Base-by-base conservation (phyloP, 2,888 invertebrate genomes). In the Emmelina monodactyla region DNA sequence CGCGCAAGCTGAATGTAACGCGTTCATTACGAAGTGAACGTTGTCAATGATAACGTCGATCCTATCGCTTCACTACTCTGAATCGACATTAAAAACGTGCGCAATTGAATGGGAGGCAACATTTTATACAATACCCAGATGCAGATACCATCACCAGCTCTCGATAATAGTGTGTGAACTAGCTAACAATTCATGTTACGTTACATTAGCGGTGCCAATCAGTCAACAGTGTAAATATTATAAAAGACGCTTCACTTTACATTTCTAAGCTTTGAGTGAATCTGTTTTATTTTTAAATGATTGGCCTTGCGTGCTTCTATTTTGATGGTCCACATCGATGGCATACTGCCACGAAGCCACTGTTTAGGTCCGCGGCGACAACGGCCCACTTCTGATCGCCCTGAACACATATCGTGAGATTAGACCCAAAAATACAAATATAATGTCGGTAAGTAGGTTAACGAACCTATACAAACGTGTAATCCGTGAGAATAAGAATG, bases 401-500 rank as follows among this genome's bases (percentile, higher is more conserved):
- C 35, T 15, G 11, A 13, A 11, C 25, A 25, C 25, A 7, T 25
- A 7, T 51, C 52, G 50, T 54, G 53, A 56, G 54, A 61, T 58
- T 45, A 53, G 50, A 56, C 53, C 51, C 58, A 56, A 51, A 67
- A 65, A 72, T 72, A 68, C 64, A 53, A 62, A 72, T 58, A 60
- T 58, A 59, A 71, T 60, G 56, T 55, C 63, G 63, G 66, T 66
- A 75, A 76, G 68, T 73, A 50, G 76, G 78, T 66, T 76, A 82
- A 82, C 71, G 75, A 65, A 85, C 79, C 66, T 62, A 55, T 25
- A 25, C 25, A 25, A 25, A 52, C 58, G 56, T 51, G 53, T 25
- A n/a, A 56, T 61, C 62, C 68, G 72, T 76, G 78, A 58, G 76
- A 75, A 73, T 58, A 62, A 56, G 46, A 55, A 55, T 53, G 58